Evolutionary conservation across 1,140 invertebrate species (phyloP).

Genomic region (Berghia stephanieae): DNA sequence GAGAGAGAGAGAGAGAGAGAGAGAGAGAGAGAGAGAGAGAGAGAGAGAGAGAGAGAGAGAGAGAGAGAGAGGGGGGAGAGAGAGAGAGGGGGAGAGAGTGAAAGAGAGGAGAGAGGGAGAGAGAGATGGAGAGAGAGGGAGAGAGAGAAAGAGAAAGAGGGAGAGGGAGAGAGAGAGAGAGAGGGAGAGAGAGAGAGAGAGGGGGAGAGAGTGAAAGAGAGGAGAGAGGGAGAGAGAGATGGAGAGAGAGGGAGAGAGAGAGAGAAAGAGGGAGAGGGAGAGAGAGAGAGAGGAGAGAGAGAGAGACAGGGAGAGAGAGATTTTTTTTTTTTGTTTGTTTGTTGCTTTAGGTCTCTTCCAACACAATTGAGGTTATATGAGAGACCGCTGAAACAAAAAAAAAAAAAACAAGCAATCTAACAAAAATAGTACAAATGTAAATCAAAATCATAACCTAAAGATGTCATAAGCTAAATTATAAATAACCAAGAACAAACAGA

Average conservation of each 20-base stretch:
- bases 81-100: neutral
- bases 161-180: neutral
- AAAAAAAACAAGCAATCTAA: too few relatives aligned
- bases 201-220: too few relatives aligned
- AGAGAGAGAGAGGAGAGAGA: slow-evolving; percentile 3
- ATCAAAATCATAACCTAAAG: too few relatives aligned
- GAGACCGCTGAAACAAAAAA: too few relatives aligned
- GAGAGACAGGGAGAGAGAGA: neutral
- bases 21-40: slow-evolving; percentile 29
- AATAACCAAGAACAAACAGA: too few relatives aligned
- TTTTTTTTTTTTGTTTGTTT: too few relatives aligned
- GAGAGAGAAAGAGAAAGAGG: neutral
- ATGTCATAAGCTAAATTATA: too few relatives aligned
- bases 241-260: too few relatives aligned
- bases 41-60: slow-evolving; percentile 25
- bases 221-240: neutral
- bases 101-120: neutral
- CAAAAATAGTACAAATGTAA: too few relatives aligned
- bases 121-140: neutral
- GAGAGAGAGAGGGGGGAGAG: slow-evolving; percentile 16
- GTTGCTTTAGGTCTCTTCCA: too few relatives aligned
- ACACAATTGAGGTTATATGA: too few relatives aligned
- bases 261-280: neutral
- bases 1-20: slow-evolving; percentile 19
- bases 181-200: neutral